Percentiles rank a stretch among this genome's conserved stretches.
phyloP scores from a whole-genome alignment of 2,888 invertebrate genomes.

The Scelioninae gen. 1 region DNA sequence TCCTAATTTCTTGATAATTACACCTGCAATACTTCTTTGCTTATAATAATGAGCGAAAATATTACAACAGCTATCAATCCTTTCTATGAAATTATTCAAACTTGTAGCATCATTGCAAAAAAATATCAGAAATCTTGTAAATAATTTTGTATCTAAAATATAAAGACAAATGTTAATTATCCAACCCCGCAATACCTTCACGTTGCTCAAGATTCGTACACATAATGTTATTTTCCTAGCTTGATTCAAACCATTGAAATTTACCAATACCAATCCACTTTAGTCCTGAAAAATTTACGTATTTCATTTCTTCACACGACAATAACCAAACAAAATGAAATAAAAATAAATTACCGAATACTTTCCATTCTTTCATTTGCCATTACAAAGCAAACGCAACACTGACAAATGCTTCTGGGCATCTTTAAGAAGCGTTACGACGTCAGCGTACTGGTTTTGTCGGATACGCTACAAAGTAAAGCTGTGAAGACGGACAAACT shows the following conservation, averaged over 20 bases:
- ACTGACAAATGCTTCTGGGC: conserved; percentile 42
- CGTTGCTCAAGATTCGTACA: conserved; percentile 22
- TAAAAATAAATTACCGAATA: not conserved
- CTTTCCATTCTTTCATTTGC: not conserved
- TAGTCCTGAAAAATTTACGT: conserved; percentile 1
- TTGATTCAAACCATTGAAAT: conserved; percentile 7
- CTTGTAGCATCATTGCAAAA: too few relatives aligned
- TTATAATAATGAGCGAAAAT: too few relatives aligned
- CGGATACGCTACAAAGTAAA: conserved; percentile 34
- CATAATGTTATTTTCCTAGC: not conserved
- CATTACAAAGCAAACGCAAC: conserved; percentile 47
- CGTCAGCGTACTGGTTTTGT: conserved; percentile 15
- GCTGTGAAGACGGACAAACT: conserved; percentile 56
- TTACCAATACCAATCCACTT: conserved; percentile 2
- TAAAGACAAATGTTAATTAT: too few relatives aligned
- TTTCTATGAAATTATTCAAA: too few relatives aligned
- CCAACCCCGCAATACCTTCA: conserved; percentile 2
- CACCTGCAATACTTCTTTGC: too few relatives aligned
- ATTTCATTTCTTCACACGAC: not conserved
- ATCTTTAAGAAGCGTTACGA: conserved; percentile 42
- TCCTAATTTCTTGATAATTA: too few relatives aligned
- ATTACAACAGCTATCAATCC: too few relatives aligned
- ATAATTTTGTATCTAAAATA: too few relatives aligned
- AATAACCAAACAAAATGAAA: not conserved
- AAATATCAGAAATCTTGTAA: too few relatives aligned